Evolutionary conservation across 2,797 vertebrate species (phyloP), one percentile per base, ranked within the genome.

Genomic region (Micropoecilia bifurca): DNA sequence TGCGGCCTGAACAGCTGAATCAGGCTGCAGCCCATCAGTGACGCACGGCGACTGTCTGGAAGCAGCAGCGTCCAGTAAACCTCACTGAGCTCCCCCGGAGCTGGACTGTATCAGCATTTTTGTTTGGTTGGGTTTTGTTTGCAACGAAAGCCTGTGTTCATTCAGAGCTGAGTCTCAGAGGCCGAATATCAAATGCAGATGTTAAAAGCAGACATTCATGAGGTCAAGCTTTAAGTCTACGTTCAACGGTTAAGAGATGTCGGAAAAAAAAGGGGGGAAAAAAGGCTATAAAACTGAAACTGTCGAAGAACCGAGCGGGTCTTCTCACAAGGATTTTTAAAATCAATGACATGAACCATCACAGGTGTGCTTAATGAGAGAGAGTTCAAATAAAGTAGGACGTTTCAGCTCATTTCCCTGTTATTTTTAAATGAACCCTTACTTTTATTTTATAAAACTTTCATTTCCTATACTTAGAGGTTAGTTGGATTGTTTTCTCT

Each of bases 141-240:
- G 45, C 69, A 82, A 57, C 72, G 73, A 83, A 41, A 79, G 57
- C 63, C 14, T 76, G 43, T 28, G 71, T 72, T 88, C 48, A 73
- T 63, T 84, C 73, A 71, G 45, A 20, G 45, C 77, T 20, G 77
- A 77, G 78, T 85, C 77, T 87, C 78, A 20, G 41, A 80, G 12
- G 39, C 46, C 76, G 48, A 47, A 71, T 83, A 93, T 91, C 80
- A 81, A 80, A 90, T 78, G 45, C 92, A 94, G 92, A 93, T 94
- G 91, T 87, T 86, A 78, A 88, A 89, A 86, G 84, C 84, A 92
- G 89, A 93, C 88, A 16, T 74, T 76, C 4, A 28, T 73, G 73
- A 73, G 76, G 66, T 71, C 57, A 81, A 78, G 79, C 76, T 76
- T 85, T 0, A 76, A 77, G 66, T 46, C 77, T 28, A 25, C 50